Evolutionary conservation across 2,797 vertebrate genomes (phyloP), one percentile per base, ranked within the genome.

Genomic region (Cephalopachus bancanus): DNA sequence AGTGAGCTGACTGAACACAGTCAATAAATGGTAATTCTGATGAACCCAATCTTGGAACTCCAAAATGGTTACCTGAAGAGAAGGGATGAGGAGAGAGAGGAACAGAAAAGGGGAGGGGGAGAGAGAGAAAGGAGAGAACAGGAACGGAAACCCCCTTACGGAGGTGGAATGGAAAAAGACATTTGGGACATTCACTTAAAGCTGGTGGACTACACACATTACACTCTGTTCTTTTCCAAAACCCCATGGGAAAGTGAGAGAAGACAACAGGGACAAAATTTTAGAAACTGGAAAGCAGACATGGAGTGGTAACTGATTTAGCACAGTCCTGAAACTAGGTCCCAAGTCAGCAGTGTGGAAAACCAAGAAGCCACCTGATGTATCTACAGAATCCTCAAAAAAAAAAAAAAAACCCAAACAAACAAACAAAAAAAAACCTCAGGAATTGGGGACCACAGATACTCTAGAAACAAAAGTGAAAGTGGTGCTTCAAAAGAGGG

Each of bases 21-120:
- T 10, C 0, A 72, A 28, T 79, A 80, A 93, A 89, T 6, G 71
- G 10, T 33, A 83, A 64, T 79, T 74, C 53, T 15, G 4, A 51
- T 37, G 28, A 88, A 81, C 84, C 67, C 53, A 65, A 17, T 74
- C 24, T 92, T 28, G 14, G 57, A 94, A 26, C 0, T 0, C 4
- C 19, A 26, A n/a, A 94, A 81, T 33, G 74, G 57, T 69, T 69
- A 86, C 57, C 84, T 88, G 69, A 76, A 89, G 16, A 74, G 49
- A 37, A 19, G 57, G 22, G 14, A 24, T 0, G 7, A 11, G 0
- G 2, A 7, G 30, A 59, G 5, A 7, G 26, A 0, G 7, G 1
- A 76, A 76, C 4, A 11, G 3, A 0, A 57, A 20, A 81, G 33
- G 6, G 12, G 10, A 28, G 49, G 84, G 7, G 3, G 12, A 19